Evolutionary conservation across 2,113 vertebrate species (phyloP).

Genomic region (Nipponia nippon): DNA sequence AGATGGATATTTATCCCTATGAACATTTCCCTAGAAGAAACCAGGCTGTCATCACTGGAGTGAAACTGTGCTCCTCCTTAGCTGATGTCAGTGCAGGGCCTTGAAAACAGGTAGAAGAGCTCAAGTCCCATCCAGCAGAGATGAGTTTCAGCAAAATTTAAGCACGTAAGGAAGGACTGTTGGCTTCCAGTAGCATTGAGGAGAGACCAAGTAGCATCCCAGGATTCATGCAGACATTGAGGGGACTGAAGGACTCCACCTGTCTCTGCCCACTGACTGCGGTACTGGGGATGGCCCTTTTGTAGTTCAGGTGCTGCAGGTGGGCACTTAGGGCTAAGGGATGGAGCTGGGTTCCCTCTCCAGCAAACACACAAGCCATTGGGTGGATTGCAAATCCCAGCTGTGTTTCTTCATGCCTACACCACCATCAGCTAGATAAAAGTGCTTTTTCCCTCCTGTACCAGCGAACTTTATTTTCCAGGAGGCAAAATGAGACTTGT

Average conservation of each 20-base stretch:
- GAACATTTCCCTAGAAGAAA: not conserved
- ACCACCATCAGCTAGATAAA: not conserved
- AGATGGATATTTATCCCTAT: not conserved
- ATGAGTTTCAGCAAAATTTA: not conserved
- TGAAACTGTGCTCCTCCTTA: not conserved
- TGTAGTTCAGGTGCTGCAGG: not conserved
- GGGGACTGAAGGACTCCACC: not conserved
- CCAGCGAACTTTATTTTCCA: not conserved
- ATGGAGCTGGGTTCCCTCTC: not conserved
- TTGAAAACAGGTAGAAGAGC: not conserved
- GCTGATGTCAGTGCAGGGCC: not conserved
- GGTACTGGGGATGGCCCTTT: not conserved
- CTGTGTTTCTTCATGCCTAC: not conserved
- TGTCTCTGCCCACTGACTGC: not conserved
- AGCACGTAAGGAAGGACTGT: fast-evolving
- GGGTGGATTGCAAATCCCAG: not conserved
- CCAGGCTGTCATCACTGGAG: not conserved
- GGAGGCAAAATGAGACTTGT: not conserved
- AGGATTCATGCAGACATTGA: not conserved
- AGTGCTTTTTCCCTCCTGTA: not conserved
- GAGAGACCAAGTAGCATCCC: not conserved
- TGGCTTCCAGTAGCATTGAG: not conserved
- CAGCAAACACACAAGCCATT: not conserved
- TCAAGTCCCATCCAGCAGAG: not conserved
- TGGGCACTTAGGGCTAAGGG: not conserved